A percentile compares a stretch with the other conserved stretches of the same genome.
Evolutionary conservation across 2,797 vertebrate species (phyloP).

Genomic region (Rhynchotus rufescens): DNA sequence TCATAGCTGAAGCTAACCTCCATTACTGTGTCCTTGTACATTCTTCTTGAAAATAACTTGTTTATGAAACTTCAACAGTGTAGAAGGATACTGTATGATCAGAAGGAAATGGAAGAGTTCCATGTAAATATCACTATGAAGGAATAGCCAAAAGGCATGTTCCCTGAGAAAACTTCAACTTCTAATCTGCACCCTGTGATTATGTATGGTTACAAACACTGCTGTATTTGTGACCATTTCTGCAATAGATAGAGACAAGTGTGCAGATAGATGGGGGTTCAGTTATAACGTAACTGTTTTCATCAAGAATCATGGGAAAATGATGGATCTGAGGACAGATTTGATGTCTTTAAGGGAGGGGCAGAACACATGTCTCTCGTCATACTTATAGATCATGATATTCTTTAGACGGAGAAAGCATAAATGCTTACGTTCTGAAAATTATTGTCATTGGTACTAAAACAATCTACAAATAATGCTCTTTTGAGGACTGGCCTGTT

Average conservation of each 20-base stretch:
- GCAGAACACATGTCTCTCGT: background rate
- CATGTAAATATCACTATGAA: background rate
- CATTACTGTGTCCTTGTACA: slow-evolving; percentile 50
- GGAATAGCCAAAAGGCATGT: background rate
- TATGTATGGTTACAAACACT: background rate
- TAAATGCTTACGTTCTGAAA: background rate
- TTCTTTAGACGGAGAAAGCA: background rate
- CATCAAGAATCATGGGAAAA: background rate
- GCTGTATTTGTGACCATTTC: background rate
- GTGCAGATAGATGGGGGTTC: background rate
- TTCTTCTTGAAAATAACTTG: slow-evolving; percentile 64
- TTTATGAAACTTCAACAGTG: slow-evolving; percentile 6
- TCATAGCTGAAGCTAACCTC: slow-evolving; percentile 47
- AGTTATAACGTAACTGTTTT: background rate
- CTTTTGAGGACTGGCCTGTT: background rate
- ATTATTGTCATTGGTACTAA: background rate
- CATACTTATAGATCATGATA: background rate
- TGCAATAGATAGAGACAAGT: background rate
- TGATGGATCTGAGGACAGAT: background rate
- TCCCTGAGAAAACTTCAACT: background rate
- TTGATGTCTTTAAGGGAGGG: background rate
- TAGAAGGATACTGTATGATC: background rate
- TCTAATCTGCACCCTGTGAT: fast-evolving
- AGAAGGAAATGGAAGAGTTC: background rate
- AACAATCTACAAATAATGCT: background rate